Conservation (phyloP, 2,888 invertebrate genomes). For the Atethmia centrago region DNA sequence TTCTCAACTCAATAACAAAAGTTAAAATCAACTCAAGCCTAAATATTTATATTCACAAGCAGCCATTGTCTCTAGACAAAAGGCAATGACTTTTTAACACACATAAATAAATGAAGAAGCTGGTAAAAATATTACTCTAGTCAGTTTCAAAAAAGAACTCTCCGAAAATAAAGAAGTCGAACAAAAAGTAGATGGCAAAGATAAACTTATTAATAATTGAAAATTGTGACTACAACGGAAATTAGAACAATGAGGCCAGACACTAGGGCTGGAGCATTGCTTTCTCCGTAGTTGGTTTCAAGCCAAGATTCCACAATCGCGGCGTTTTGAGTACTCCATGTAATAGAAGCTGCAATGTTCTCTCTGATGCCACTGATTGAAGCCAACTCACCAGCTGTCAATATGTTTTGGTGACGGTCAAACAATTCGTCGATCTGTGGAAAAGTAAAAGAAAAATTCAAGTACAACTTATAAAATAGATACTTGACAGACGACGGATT, state of each 20-base stretch:
- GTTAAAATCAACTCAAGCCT: neutral
- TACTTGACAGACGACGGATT: neutral
- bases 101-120: neutral
- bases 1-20: neutral
- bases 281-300: conserved; percentile 67
- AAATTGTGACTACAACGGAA: conserved; percentile 73
- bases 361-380: conserved; percentile 80
- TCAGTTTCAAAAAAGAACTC: neutral
- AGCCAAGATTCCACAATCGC: conserved; percentile 79
- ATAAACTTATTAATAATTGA: conserved; percentile 64
- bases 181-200: neutral
- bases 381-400: conserved; percentile 82
- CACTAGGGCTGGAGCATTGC: conserved; percentile 71
- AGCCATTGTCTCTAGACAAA: neutral
- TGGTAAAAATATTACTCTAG: neutral
- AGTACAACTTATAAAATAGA: neutral
- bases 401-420: conserved; percentile 72
- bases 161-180: conserved; percentile 1
- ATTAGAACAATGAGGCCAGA: conserved; percentile 76
- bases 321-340: conserved; percentile 79
- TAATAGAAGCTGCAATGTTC: conserved; percentile 83
- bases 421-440: conserved; percentile 77
- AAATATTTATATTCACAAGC: conserved; percentile 6
- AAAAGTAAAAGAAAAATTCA: neutral
- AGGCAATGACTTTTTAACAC: neutral